Evolutionary conservation across 2,113 vertebrate genomes (phyloP), one percentile per base, ranked within the genome.

Genomic region (Heterocephalus glaber): DNA sequence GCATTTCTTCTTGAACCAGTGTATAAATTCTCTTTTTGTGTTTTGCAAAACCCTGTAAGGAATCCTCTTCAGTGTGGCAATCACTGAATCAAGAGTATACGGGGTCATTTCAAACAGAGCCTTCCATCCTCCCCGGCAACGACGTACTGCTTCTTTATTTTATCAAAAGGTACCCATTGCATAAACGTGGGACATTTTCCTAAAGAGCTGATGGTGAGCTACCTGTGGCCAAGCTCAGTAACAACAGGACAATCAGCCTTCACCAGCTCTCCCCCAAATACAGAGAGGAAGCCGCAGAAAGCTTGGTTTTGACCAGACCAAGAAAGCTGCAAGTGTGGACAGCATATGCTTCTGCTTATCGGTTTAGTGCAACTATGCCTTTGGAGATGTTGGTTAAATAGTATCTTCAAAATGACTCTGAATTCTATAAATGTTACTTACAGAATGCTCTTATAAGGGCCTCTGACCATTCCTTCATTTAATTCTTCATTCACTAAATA

Each of bases 201-300:
- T 66, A 61, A 94, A 81, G 38, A 90, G 38, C 81, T 81, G 77
- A 77, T 63, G 52, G 49, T 47, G 74, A 49, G 3, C 13, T 65
- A 33, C 9, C 56, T 35, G 20, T 24, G 61, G 86, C 82, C 95
- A 96, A 96, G 74, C 61, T 86, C 96, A 95, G 63, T 86, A 90
- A 86, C 54, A 95, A 91, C 3, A 44, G 65, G 90, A 95, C 58
- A 79, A 74, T 44, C 85, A 79, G 10, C 14, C 7, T 61, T 47
- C 41, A 35, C 82, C 80, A 17, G 24, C 28, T 22, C 7, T 70
- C 11, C 54, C 88, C 54, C 74, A 84, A 92, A 30, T 7, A 38
- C 41, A 52, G 65, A 54, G 38, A 89, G 20, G 68, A 76, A 94
- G 61, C 47, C 81, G 17, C 63, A 66, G 49, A 54, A 72, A 56